Conservation (phyloP, 2,113 vertebrate genomes). For the Syngnathus typhle region DNA sequence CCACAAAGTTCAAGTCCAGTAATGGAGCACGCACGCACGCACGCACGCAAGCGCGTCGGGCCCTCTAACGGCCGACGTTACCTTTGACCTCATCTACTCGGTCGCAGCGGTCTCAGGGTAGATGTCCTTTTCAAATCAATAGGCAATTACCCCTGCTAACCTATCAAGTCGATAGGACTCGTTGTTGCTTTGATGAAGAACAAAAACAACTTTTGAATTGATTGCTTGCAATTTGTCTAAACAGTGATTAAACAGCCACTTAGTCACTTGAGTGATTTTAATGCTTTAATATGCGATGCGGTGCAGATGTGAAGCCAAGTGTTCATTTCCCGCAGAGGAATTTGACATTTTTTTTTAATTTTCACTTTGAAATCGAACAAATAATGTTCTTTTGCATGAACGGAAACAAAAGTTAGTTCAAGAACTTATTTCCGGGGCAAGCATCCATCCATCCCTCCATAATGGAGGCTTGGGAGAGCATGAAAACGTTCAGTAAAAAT, state of each 20-base stretch:
- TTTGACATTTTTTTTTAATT: neutral
- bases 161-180: neutral
- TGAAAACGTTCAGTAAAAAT: neutral
- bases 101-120: neutral
- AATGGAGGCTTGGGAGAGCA: neutral
- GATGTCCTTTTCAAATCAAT: neutral
- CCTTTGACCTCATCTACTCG: neutral
- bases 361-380: neutral
- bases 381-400: neutral
- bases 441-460: neutral
- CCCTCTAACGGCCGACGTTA: neutral
- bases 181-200: slow-evolving; percentile 1
- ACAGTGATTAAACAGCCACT: neutral
- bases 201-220: neutral
- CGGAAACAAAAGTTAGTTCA: neutral
- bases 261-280: neutral
- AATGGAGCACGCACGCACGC: neutral
- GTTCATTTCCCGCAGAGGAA: neutral
- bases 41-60: neutral
- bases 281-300: neutral
- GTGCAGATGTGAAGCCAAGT: too few relatives aligned
- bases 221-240: neutral
- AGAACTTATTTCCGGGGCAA: neutral
- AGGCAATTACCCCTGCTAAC: slow-evolving; percentile 1
- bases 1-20: neutral